A percentile compares a stretch with the other conserved stretches of the same genome.
These are phyloP conservation scores for Gari tellinella DNA, from an alignment of 2,888 invertebrate species.

Conservation along the genomic window DNA sequence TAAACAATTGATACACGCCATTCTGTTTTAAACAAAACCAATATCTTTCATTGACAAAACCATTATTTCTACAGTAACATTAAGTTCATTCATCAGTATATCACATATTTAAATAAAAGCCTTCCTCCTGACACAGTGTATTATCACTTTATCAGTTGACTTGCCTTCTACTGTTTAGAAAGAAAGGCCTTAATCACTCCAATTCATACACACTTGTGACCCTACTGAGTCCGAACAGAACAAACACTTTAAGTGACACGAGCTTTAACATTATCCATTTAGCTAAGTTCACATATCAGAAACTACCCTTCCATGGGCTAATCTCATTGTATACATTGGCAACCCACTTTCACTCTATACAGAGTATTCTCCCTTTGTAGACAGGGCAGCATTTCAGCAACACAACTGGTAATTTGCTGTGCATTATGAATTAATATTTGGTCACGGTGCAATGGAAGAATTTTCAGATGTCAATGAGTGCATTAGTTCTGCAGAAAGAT, in stretches of 20 bases:
- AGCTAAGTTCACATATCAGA: background rate
- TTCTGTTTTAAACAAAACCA: too few species aligned
- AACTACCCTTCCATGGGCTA: background rate
- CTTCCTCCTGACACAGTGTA: too few species aligned
- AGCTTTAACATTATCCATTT: background rate
- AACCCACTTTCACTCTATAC: slow-evolving; percentile 7
- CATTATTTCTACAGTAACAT: too few species aligned
- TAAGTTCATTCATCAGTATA: background rate
- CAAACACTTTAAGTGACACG: slow-evolving; percentile 4
- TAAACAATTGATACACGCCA: too few species aligned
- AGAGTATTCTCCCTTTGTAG: slow-evolving; percentile 2
- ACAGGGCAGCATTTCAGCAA: too few species aligned
- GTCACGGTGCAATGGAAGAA: too few species aligned
- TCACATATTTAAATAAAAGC: background rate
- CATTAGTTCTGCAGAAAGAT: too few species aligned
- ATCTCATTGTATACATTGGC: slow-evolving; percentile 10
- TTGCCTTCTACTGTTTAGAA: background rate
- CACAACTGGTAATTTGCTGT: too few species aligned
- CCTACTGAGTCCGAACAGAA: slow-evolving; percentile 3
- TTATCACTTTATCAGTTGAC: too few species aligned
- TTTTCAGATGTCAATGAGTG: too few species aligned
- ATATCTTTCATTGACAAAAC: too few species aligned
- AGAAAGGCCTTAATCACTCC: background rate
- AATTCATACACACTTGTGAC: background rate
- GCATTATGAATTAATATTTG: too few species aligned